phyloP scores from a whole-genome alignment of 1,140 invertebrate genomes.

The Bradysia coprophila region DNA sequence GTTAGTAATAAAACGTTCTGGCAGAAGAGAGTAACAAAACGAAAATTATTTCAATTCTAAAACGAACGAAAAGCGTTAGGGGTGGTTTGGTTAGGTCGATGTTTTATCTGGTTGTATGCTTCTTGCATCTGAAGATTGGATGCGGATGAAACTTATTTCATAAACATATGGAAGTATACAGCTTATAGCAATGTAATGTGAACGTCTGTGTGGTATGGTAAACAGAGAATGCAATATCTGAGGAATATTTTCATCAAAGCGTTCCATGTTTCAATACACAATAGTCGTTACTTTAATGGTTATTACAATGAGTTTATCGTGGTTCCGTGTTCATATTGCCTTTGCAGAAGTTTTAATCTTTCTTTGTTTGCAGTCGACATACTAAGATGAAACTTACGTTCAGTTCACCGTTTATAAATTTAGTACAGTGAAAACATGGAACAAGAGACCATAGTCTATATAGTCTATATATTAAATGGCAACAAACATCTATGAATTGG shows the following conservation, averaged over 20 bases:
- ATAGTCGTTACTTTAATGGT: background rate
- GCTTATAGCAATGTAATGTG: background rate
- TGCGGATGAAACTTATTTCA: background rate
- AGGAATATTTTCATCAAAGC: background rate
- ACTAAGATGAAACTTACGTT: too few species aligned
- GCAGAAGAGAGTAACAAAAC: too few species aligned
- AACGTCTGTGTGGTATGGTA: background rate
- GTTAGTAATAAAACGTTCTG: too few species aligned
- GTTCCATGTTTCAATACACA: background rate
- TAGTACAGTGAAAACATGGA: too few species aligned
- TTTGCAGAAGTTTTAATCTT: background rate
- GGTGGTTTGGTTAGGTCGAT: background rate
- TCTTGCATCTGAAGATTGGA: background rate
- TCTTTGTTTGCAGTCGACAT: background rate
- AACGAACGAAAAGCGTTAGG: too few species aligned
- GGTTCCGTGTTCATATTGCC: background rate
- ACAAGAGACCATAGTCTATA: too few species aligned
- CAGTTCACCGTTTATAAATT: too few species aligned
- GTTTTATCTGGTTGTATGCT: background rate
- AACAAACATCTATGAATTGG: too few species aligned
- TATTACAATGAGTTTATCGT: background rate
- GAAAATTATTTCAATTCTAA: too few species aligned
- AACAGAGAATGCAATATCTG: background rate
- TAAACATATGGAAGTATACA: background rate
- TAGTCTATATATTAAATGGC: too few species aligned